Conservation (phyloP, 2,888 invertebrate species). For the Heteromurus nitidus region DNA sequence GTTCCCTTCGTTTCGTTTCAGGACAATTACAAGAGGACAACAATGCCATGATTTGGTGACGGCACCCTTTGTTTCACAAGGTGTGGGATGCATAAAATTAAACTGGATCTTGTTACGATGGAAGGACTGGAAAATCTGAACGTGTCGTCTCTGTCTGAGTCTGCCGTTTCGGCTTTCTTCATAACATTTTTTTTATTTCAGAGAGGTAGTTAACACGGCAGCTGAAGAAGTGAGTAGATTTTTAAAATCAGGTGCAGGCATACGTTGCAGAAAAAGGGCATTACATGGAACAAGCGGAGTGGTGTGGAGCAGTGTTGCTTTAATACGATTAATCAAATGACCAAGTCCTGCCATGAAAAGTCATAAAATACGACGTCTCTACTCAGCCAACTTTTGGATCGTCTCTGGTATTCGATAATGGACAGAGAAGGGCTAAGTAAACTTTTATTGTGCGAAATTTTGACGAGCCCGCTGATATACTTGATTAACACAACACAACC, state of each 20-base stretch:
- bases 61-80: constrained; percentile 61
- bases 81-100: constrained; percentile 64
- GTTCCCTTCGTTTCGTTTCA: constrained; percentile 54
- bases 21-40: constrained; percentile 54
- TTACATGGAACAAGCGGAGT: constrained; percentile 4
- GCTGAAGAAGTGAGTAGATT: neutral
- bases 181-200: constrained; percentile 30
- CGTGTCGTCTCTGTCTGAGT: constrained; percentile 32
- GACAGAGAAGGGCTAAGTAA: neutral
- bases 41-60: constrained; percentile 49
- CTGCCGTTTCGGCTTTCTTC: constrained; percentile 51
- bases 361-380: constrained; percentile 35
- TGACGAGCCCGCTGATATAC: neutral
- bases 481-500: neutral
- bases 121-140: constrained; percentile 36
- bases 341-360: constrained; percentile 31
- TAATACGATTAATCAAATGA: constrained; percentile 27
- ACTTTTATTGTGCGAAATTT: constrained; percentile 26
- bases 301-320: constrained; percentile 2
- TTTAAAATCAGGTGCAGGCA: neutral
- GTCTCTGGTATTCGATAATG: neutral
- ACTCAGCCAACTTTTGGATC: constrained; percentile 15
- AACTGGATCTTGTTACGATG: constrained; percentile 51
- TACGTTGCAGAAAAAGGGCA: neutral
- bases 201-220: constrained; percentile 45